Evolutionary conservation across 2,888 invertebrate species (phyloP).

Genomic region (Rhingia campestris): DNA sequence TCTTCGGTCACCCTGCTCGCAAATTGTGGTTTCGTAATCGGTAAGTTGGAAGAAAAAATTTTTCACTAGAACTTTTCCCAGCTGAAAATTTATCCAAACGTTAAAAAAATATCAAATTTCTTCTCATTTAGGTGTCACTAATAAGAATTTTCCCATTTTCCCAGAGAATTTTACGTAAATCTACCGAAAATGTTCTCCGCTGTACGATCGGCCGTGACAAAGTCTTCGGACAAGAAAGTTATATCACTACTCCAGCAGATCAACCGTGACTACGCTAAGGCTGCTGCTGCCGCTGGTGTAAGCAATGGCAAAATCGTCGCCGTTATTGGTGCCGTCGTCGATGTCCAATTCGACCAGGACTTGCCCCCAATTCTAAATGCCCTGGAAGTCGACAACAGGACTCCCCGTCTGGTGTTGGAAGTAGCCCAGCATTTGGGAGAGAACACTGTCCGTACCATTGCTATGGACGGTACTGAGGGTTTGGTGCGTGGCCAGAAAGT

Average conservation of each 20-base stretch:
- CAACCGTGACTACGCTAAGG: slow-evolving; percentile 79
- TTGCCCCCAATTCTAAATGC: slow-evolving; percentile 97
- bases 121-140: slow-evolving; percentile 67
- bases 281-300: slow-evolving; percentile 77
- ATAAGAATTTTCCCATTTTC: slow-evolving; percentile 64
- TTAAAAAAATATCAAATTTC: slow-evolving; percentile 51
- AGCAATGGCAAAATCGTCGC: slow-evolving; percentile 87
- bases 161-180: slow-evolving; percentile 69
- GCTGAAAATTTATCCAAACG: slow-evolving; percentile 36
- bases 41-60: slow-evolving; percentile 73
- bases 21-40: slow-evolving; percentile 78
- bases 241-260: slow-evolving; percentile 77
- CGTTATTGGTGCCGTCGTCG: slow-evolving; percentile 98
- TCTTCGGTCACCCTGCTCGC: slow-evolving; percentile 76
- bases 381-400: slow-evolving; percentile 93
- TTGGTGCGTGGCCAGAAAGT: slow-evolving; percentile 92
- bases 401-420: slow-evolving; percentile 89
- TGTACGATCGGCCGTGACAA: slow-evolving; percentile 76
- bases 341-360: slow-evolving; percentile 95
- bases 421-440: slow-evolving; percentile 95
- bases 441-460: slow-evolving; percentile 94
- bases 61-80: slow-evolving; percentile 48
- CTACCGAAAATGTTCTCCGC: slow-evolving; percentile 76
- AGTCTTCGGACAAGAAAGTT: slow-evolving; percentile 77
- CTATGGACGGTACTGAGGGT: slow-evolving; percentile 97